phyloP scores from a whole-genome alignment of 2,113 vertebrate genomes.

The Hymenochirus boettgeri region DNA sequence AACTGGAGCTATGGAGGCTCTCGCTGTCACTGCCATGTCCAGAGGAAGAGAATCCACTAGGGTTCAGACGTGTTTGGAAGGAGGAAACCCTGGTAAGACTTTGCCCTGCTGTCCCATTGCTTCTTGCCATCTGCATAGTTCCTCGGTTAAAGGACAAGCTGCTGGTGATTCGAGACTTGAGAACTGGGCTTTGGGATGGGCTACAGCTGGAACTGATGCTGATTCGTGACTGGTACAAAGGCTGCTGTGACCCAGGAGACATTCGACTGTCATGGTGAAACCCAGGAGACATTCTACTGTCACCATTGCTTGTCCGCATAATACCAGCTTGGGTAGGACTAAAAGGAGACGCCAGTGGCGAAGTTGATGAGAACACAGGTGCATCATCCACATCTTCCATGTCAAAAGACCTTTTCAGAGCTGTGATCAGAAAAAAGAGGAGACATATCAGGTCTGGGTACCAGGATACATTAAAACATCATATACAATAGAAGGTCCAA shows the following conservation, averaged over 20 bases:
- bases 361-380: slow-evolving; percentile 52
- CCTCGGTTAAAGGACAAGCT: slow-evolving; percentile 68
- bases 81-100: slow-evolving; percentile 60
- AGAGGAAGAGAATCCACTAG: slow-evolving; percentile 51
- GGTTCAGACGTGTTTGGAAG: slow-evolving; percentile 67
- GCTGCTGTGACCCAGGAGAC: slow-evolving; percentile 42
- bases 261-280: slow-evolving; percentile 46
- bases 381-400: slow-evolving; percentile 68
- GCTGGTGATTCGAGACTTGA: slow-evolving; percentile 54
- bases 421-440: slow-evolving; percentile 53
- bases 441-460: too few species aligned
- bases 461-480: too few species aligned
- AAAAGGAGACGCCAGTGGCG: slow-evolving; percentile 50
- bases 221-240: slow-evolving; percentile 47
- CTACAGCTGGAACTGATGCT: slow-evolving; percentile 45
- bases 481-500: too few species aligned
- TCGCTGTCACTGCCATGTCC: slow-evolving; percentile 71
- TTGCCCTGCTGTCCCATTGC: slow-evolving; percentile 39
- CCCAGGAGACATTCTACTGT: slow-evolving; percentile 43
- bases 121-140: slow-evolving; percentile 53
- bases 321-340: slow-evolving; percentile 47
- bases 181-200: slow-evolving; percentile 52
- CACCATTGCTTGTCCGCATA: slow-evolving; percentile 50
- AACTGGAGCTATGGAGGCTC: slow-evolving; percentile 78
- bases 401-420: slow-evolving; percentile 79